phyloP scores from a whole-genome alignment of 1,140 invertebrate species.

The Pseudomyrmex dendroicus region DNA sequence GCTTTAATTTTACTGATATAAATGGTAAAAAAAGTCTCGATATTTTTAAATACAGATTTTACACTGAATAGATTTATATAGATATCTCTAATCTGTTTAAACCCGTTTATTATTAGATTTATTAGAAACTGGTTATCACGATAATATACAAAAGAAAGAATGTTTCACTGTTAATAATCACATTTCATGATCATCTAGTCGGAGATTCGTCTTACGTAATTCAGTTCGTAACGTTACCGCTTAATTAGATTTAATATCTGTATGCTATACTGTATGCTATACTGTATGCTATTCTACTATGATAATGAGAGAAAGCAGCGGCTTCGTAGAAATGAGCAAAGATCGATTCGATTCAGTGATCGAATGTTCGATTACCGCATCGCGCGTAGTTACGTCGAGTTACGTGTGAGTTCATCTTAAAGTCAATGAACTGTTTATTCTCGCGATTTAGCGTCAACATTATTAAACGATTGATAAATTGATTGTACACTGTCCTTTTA shows the following conservation, averaged over 20 bases:
- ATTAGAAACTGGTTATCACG: neutral
- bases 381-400: neutral
- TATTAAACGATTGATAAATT: slow-evolving; percentile 4
- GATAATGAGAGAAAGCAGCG: slow-evolving; percentile 35
- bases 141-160: neutral
- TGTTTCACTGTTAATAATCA: neutral
- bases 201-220: slow-evolving; percentile 20
- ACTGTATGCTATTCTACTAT: neutral
- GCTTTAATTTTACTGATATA: no score
- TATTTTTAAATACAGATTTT: no score
- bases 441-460: neutral
- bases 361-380: slow-evolving; percentile 12
- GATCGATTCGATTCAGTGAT: slow-evolving; percentile 6
- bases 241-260: slow-evolving; percentile 23
- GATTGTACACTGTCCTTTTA: neutral
- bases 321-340: slow-evolving; percentile 21
- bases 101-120: no score
- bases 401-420: slow-evolving; percentile 20
- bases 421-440: neutral
- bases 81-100: no score
- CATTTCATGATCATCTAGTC: neutral
- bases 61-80: no score
- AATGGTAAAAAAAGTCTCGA: no score
- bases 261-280: neutral
- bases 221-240: neutral